Percentiles rank a stretch among this genome's conserved stretches.
phyloP scores from a whole-genome alignment of 2,113 vertebrate species.

The Polypterus bichir region DNA sequence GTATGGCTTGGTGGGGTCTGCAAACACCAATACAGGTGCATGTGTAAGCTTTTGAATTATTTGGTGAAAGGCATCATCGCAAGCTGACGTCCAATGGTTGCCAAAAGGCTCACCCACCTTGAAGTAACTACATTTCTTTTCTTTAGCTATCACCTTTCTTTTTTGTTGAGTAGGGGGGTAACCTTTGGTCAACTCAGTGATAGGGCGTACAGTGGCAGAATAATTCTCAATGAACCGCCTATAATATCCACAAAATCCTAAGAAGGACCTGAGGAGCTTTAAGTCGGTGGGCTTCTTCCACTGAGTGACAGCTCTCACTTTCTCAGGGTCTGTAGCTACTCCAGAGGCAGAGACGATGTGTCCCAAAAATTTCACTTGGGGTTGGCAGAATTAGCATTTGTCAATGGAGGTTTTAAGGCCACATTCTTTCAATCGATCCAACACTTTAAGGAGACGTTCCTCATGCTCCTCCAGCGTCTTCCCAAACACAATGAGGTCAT shows the following conservation, averaged over 20 bases:
- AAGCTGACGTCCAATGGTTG: neutral
- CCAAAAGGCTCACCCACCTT: neutral
- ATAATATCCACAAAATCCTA: constrained; percentile 14
- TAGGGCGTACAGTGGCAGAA: neutral
- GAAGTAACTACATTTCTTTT: neutral
- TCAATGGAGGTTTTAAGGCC: constrained; percentile 13
- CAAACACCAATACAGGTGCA: constrained; percentile 1
- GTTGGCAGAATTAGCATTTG: constrained; percentile 10
- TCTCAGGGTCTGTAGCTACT: constrained; percentile 5
- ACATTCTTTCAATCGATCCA: constrained; percentile 9
- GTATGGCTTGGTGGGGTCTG: neutral
- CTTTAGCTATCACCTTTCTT: neutral
- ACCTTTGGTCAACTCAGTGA: neutral
- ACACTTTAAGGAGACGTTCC: constrained; percentile 12
- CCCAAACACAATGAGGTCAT: constrained; percentile 17
- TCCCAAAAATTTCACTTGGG: constrained; percentile 5
- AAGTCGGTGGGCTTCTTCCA: constrained; percentile 3
- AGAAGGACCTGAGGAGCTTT: neutral
- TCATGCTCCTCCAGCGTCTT: constrained; percentile 18
- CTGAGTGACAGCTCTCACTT: constrained; percentile 6
- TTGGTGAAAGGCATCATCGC: neutral
- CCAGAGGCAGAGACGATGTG: constrained; percentile 8
- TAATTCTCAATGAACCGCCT: constrained; percentile 8
- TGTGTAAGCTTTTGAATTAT: neutral
- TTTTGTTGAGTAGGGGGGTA: neutral